These are phyloP conservation scores for Listronotus bonariensis DNA, from an alignment of 1,140 invertebrate species.

Conservation along the genomic window DNA sequence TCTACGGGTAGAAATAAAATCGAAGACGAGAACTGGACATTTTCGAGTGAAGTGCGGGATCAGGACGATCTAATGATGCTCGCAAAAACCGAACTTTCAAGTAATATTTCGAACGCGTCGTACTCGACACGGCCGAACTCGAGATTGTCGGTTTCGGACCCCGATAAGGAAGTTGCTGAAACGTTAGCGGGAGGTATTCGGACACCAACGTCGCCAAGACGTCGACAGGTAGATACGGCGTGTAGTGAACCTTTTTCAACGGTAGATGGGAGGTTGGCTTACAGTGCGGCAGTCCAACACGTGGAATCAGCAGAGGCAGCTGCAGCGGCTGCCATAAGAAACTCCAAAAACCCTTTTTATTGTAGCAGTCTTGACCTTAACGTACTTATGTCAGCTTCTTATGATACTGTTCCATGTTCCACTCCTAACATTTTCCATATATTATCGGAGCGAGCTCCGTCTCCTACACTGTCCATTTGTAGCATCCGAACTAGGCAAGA, in stretches of 20 bases:
- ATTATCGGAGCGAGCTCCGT: slow-evolving; percentile 61
- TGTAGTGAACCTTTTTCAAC: slow-evolving; percentile 63
- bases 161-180: slow-evolving; percentile 62
- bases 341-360: slow-evolving; percentile 54
- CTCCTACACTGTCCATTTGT: slow-evolving; percentile 65
- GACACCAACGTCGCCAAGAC: slow-evolving; percentile 60
- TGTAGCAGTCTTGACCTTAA: slow-evolving; percentile 58
- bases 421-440: slow-evolving; percentile 59
- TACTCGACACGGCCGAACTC: slow-evolving; percentile 62
- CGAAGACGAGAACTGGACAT: slow-evolving; percentile 74
- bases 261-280: slow-evolving; percentile 63
- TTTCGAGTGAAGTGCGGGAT: slow-evolving; percentile 65
- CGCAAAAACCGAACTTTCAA: slow-evolving; percentile 51
- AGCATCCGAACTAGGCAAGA: slow-evolving; percentile 69
- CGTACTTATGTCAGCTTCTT: slow-evolving; percentile 59
- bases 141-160: slow-evolving; percentile 59
- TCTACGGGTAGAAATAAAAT: slow-evolving; percentile 72
- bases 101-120: slow-evolving; percentile 44
- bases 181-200: slow-evolving; percentile 56
- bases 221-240: slow-evolving; percentile 60
- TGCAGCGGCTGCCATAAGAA: slow-evolving; percentile 41
- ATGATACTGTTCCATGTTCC: slow-evolving; percentile 57
- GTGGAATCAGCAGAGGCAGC: slow-evolving; percentile 58
- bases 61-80: slow-evolving; percentile 62
- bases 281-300: slow-evolving; percentile 64